Conservation (phyloP, 2,888 invertebrate species). For the Oligia strigilis region DNA sequence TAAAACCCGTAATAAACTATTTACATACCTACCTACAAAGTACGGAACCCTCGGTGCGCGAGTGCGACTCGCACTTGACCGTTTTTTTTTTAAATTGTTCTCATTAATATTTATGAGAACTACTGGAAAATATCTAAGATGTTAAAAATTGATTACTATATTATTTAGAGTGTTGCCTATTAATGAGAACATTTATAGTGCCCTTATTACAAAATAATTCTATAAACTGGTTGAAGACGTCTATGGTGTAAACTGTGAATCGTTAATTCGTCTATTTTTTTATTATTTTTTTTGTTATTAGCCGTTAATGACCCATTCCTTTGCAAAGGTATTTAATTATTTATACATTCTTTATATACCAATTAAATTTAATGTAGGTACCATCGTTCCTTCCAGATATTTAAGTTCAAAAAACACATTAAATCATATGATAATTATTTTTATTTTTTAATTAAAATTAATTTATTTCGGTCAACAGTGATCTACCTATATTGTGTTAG, state of each 20-base stretch:
- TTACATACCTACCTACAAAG: too few species aligned
- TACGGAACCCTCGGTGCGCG: too few species aligned
- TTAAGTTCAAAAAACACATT: not conserved
- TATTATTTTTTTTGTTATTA: too few species aligned
- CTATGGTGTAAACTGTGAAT: not conserved
- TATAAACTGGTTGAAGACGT: not conserved
- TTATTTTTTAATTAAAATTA: not conserved
- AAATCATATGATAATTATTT: not conserved
- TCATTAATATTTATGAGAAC: constrained; percentile 1
- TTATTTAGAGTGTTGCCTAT: not conserved
- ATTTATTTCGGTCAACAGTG: too few species aligned
- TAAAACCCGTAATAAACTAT: too few species aligned
- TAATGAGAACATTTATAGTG: not conserved
- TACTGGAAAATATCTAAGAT: too few species aligned
- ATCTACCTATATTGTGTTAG: too few species aligned
- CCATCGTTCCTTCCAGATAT: not conserved
- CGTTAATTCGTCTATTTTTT: not conserved
- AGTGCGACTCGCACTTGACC: too few species aligned
- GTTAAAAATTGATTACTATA: not conserved
- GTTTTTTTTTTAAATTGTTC: too few species aligned
- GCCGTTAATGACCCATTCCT: too few species aligned
- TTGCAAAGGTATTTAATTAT: constrained; percentile 3
- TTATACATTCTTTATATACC: not conserved
- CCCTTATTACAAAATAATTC: not conserved
- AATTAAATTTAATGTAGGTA: not conserved